Conservation (phyloP, 2,113 vertebrate genomes). For the Caranx melampygus region DNA sequence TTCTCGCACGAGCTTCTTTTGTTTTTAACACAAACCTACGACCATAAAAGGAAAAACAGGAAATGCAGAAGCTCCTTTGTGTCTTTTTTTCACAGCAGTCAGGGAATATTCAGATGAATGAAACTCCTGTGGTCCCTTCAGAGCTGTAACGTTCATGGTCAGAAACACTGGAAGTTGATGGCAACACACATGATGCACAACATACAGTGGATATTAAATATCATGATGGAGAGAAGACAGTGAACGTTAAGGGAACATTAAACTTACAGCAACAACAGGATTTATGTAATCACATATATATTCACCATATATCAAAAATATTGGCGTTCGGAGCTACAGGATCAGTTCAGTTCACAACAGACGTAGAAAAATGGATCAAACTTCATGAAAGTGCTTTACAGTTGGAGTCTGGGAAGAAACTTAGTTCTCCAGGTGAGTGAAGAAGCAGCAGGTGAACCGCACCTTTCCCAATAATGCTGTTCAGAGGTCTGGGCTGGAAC, state of each 20-base stretch:
- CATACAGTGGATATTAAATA: constrained; percentile 22
- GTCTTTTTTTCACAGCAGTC: neutral
- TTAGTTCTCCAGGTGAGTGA: neutral
- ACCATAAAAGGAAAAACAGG: constrained; percentile 3
- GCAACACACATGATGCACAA: constrained; percentile 30
- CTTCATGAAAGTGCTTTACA: constrained; percentile 61
- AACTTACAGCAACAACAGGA: constrained; percentile 18
- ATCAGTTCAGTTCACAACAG: constrained; percentile 20
- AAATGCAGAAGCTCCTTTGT: neutral
- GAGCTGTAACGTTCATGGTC: constrained; percentile 18
- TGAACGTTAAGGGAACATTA: constrained; percentile 2
- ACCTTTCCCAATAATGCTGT: constrained; percentile 13
- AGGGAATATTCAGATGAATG: too few species aligned
- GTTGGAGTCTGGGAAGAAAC: constrained; percentile 25
- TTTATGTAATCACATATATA: too few species aligned
- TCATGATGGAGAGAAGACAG: constrained; percentile 12
- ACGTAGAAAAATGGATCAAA: constrained; percentile 45
- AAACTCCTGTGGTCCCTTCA: too few species aligned
- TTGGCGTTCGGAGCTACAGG: constrained; percentile 40
- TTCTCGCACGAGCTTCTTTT: neutral
- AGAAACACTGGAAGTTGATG: constrained; percentile 27
- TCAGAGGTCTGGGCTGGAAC: neutral
- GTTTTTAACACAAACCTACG: neutral
- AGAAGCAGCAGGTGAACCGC: constrained; percentile 20
- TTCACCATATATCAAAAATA: constrained; percentile 34